Base-by-base conservation (phyloP, 1,140 invertebrate species). In the Andrena cerasifolii region DNA sequence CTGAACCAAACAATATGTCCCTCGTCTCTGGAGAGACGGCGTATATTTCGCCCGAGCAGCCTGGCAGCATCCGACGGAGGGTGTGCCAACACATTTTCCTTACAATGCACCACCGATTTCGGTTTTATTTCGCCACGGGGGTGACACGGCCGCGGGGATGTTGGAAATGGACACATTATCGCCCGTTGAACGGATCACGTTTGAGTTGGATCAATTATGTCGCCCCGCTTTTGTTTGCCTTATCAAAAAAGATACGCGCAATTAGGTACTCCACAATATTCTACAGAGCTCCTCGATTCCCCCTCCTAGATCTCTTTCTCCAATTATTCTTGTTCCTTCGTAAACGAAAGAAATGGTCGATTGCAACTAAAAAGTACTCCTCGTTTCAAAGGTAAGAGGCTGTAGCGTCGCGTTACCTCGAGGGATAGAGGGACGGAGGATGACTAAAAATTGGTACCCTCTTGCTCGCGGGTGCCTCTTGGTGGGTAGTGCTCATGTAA, bases 1-100 rank as follows among this genome's bases (percentile, higher is more conserved):
- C 88, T 88, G 88, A 90, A 91, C 89, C 88, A 89, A 91, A 92
- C 90, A 90, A 90, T 91, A 90, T 91, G 89, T 90, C 89, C 86
- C 88, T 85, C 79, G 87, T 87, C 87, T 85, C 85, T 83, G 75
- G 83, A 86, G 89, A 89, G 87, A 78, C 71, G 84, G 81, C 73
- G 83, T 78, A 72, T 84, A 82, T 85, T 85, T 84, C 80, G 58
- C 79, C 59, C 70, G 63, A 62, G 36, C 73, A 63, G 56, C 49
- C 51, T 43, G 78, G 63, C 67, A 84, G 65, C 74, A 73, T 71
- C 73, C 82, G 82, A 84, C 72, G 78, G 68, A 84, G 83, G 78
- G 68, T 83, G 71, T 66, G 71, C 59, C 65, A 54, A 71, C 61
- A 74, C 43, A 72, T 76, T 76, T 80, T 84, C 83, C 56, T 76